Base-by-base conservation (phyloP, 2,113 vertebrate species). In the Trogon melanurus region DNA sequence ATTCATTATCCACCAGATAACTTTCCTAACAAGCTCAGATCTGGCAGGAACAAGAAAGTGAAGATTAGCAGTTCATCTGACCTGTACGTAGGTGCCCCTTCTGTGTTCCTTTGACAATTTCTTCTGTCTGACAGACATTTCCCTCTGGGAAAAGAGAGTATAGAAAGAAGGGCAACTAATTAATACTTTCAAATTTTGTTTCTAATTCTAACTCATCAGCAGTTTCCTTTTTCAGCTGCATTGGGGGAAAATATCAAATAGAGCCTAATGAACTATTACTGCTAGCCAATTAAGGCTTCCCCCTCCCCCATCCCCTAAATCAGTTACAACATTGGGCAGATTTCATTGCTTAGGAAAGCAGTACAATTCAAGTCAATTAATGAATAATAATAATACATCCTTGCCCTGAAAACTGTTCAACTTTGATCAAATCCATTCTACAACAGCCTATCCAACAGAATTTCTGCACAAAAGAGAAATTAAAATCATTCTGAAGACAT, bases 91-190 rank as follows among this genome's bases (percentile, higher is more conserved):
- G 41, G 56, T 89, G 67, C 26, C 69, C 70, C 95, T 91, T 92
- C 44, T 88, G 26, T 79, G 61, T 91, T 95, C 88, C 56, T 90
- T 75, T 96, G 70, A 73, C 88, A 88, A 17, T 17, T 73, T 86
- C 57, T 87, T 85, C 50, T 93, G 64, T 4, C 29, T 88, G 84
- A 74, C 23, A 79, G 69, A 66, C 15, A 8, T 71, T 88, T 95
- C 86, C 95, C 85, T 92, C 38, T 83, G 79, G 85, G 96, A 92
- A 76, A 65, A 72, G 9, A 41, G 41, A 93, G 45, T 58, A 91
- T n/a, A 81, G 60, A 96, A 86, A 94, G 70, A 96, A 96, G 71
- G n/a, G 60, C 71, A 93, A 21, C 83, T 97, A 97, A 97, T 97
- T 97, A 96, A 95, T 73, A 73, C 32, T 92, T 91, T 18, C 70